Conservation (phyloP, 1,140 invertebrate genomes). For the Platorchestia sp. region DNA sequence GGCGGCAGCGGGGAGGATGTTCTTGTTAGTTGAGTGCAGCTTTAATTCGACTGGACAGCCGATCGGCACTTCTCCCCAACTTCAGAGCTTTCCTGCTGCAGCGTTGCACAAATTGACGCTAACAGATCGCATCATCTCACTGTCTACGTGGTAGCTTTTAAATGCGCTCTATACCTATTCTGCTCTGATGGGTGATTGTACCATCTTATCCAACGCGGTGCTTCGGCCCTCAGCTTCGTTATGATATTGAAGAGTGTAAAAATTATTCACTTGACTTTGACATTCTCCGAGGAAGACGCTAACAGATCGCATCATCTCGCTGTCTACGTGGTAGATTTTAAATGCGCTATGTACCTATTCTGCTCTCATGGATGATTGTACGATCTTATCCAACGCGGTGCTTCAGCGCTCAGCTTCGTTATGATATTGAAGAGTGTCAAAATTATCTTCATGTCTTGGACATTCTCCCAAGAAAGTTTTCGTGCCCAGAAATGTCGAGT, state of each 20-base stretch:
- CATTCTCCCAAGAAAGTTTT: neutral
- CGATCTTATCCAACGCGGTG: neutral
- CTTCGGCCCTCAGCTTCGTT: neutral
- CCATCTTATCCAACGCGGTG: neutral
- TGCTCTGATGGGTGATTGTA: neutral
- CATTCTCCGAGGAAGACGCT: too few species aligned
- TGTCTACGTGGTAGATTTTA: neutral
- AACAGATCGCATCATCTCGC: neutral
- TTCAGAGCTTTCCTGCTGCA: neutral
- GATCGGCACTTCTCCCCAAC: neutral
- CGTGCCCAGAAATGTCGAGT: neutral
- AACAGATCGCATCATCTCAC: neutral
- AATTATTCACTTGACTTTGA: too few species aligned
- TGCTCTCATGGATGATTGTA: neutral
- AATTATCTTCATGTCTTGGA: neutral
- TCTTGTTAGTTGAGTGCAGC: conserved; percentile 6
- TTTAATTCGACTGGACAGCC: neutral
- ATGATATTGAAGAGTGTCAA: neutral
- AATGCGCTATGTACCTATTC: neutral
- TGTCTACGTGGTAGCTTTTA: neutral
- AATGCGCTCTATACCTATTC: neutral
- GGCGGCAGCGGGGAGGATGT: neutral
- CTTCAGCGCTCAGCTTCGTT: neutral
- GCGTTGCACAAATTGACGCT: neutral
- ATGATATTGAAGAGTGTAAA: neutral